These are phyloP conservation scores for Trachelus iudaicus DNA, from an alignment of 2,888 invertebrate species.

Conservation along the genomic window DNA sequence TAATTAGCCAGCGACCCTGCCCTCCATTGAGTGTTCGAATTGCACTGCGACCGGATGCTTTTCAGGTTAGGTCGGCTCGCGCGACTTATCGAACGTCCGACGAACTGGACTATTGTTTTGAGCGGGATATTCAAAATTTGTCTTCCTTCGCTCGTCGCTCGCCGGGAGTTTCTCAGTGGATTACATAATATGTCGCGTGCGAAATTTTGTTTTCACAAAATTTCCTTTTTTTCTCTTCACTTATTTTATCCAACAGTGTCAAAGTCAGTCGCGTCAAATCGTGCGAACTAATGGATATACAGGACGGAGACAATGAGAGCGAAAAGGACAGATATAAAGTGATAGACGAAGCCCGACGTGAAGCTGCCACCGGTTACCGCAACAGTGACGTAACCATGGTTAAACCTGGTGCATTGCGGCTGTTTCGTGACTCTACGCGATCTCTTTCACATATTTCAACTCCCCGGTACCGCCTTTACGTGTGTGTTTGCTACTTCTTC, in stretches of 20 bases:
- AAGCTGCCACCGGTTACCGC: constrained; percentile 2
- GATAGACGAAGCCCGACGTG: not conserved
- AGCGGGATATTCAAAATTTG: not conserved
- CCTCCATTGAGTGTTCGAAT: not conserved
- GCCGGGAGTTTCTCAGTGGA: too few species aligned
- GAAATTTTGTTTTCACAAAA: too few species aligned
- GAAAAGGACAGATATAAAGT: not conserved
- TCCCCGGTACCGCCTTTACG: not conserved
- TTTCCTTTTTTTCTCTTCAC: not conserved
- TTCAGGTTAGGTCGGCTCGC: not conserved
- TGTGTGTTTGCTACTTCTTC: not conserved
- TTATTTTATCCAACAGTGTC: not conserved
- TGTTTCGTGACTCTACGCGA: not conserved
- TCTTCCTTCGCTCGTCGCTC: not conserved
- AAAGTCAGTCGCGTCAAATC: not conserved
- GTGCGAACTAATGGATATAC: not conserved
- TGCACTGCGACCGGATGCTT: not conserved
- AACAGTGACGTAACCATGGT: constrained; percentile 33
- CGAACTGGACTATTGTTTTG: not conserved
- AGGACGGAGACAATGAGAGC: not conserved
- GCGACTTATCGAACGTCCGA: not conserved
- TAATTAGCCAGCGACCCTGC: not conserved
- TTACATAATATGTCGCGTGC: too few species aligned
- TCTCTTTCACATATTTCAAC: not conserved
- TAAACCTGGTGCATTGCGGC: constrained; percentile 38